A percentile compares a stretch with the other conserved stretches of the same genome.
These are phyloP conservation scores for Ceryle rudis DNA, from an alignment of 2,797 vertebrate genomes.

Conservation along the genomic window DNA sequence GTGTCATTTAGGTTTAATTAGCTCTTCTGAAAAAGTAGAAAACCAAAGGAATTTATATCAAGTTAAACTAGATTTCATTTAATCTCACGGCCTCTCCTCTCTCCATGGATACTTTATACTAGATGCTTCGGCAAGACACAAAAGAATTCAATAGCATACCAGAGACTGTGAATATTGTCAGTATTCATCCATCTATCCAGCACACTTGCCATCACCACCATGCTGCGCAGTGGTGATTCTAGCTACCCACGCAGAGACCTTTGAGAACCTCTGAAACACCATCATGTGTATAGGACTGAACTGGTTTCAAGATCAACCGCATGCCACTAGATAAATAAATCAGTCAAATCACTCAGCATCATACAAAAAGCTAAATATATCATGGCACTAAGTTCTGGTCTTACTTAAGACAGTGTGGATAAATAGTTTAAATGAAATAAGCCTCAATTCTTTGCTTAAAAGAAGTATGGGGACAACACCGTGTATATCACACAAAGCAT, in stretches of 20 bases:
- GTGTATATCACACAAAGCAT: neutral
- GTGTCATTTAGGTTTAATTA: neutral
- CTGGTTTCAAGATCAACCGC: neutral
- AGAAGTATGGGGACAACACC: neutral
- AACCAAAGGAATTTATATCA: neutral
- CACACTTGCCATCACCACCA: neutral
- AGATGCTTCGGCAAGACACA: neutral
- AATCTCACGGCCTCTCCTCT: neutral
- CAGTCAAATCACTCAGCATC: neutral
- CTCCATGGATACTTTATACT: neutral
- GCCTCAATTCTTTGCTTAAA: neutral
- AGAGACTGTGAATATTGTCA: neutral
- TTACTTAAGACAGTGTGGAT: neutral
- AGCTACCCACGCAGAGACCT: neutral
- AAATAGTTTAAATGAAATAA: neutral
- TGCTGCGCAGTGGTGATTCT: neutral
- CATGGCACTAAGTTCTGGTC: neutral
- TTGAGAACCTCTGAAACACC: neutral
- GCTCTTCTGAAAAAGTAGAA: neutral
- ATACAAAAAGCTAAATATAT: neutral
- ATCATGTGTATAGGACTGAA: neutral
- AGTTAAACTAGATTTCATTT: neutral
- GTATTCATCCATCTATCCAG: neutral
- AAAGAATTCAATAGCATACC: neutral
- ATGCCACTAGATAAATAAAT: neutral